Base-by-base conservation (phyloP, 2,888 invertebrate genomes). In the Syrista parreyssii region DNA sequence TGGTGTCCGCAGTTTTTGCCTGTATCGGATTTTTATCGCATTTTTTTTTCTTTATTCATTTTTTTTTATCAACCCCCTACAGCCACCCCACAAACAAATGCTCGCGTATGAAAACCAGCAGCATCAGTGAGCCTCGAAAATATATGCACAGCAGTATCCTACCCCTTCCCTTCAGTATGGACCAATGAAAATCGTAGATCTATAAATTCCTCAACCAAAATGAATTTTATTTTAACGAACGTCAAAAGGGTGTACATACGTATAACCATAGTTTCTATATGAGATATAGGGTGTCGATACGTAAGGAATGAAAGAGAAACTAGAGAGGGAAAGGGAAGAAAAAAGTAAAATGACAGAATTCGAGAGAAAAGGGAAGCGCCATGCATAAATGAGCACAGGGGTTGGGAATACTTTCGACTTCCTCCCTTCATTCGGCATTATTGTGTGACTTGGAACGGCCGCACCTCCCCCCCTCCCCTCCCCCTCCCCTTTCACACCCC, bases 351-450 rank as follows among this genome's bases (percentile, higher is more conserved):
- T 75, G 78, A 78, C 75, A 72, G 75, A 74, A 75, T 55, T 78
- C 73, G 78, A 75, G 75, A 75, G 73, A 55, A 55, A 55, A 55
- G 55, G 55, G 55, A 55, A 78, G 78, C 72, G 75, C 68, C 78
- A 75, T 78, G 78, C 78, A 78, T 78, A 78, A 78, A 78, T 78
- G 78, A 78, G 72, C 12, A 71, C 71, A 74, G 33, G n/a, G 73
- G 55, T 68, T 73, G 40, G 68, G 73, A 78, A 78, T 78, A 78
- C 76, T 76, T 78, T 76, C 55, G 32, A 33, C 68, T 76, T 69
- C 72, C 75, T 76, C 35, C 73, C 78, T 78, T 78, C 76, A 68
- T 76, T 78, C 78, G 78, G 78, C 74, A 78, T 78, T 78, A 78
- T 78, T 76, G 78, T 40, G 40, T 76, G 78, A 78, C 76, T 76